Evolutionary conservation across 1,140 invertebrate species (phyloP).

Genomic region (Drosophila murphyi): DNA sequence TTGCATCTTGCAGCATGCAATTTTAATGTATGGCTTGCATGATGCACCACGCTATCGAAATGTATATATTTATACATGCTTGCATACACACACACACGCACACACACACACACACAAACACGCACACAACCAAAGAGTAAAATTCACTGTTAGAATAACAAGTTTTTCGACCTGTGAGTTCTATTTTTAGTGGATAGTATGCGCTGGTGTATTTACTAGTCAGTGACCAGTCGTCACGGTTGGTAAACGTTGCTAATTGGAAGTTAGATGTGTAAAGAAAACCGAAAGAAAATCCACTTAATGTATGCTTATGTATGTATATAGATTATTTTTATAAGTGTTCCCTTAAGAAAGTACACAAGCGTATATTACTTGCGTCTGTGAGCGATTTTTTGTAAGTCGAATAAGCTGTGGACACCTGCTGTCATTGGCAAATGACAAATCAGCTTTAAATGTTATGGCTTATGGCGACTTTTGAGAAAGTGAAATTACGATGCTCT

Average conservation of each 20-base stretch:
- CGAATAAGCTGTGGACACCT: conserved; percentile 15
- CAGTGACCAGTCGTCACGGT: conserved; percentile 54
- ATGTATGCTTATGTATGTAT: conserved; percentile 23
- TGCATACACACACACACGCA: conserved; percentile 13
- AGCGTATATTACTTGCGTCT: not conserved
- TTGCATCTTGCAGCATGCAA: conserved; percentile 22
- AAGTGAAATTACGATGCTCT: conserved; percentile 33
- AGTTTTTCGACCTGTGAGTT: conserved; percentile 40
- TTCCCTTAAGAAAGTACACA: not conserved
- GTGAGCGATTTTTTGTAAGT: not conserved
- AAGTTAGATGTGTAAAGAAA: conserved; percentile 24
- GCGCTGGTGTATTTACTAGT: conserved; percentile 25
- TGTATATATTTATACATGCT: conserved; percentile 1
- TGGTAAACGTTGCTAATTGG: conserved; percentile 54
- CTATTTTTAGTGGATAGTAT: conserved; percentile 41
- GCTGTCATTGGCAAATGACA: conserved; percentile 15
- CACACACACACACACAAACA: conserved; percentile 2
- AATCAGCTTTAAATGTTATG: conserved; percentile 22
- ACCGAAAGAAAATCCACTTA: conserved; percentile 46
- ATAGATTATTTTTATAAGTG: conserved; percentile 2
- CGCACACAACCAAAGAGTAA: conserved; percentile 5
- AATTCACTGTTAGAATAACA: conserved; percentile 55
- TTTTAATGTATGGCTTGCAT: conserved; percentile 36
- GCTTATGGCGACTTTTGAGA: conserved; percentile 19
- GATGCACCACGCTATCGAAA: conserved; percentile 8